phyloP scores from a whole-genome alignment of 2,888 invertebrate species.

The Cyaniris semiargus region DNA sequence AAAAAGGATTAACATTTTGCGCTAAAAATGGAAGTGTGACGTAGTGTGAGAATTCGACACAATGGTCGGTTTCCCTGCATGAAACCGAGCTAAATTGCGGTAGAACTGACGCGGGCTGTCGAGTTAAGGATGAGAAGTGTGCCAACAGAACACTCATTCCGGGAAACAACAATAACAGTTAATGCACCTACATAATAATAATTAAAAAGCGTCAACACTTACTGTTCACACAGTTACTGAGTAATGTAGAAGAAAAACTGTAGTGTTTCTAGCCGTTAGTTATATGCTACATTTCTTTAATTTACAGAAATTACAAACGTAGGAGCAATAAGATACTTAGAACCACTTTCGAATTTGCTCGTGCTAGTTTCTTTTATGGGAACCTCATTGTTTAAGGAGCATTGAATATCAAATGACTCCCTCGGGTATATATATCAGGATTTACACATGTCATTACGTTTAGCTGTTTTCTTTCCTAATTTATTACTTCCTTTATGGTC shows the following conservation, averaged over 20 bases:
- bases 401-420: background rate
- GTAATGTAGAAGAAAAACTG: background rate
- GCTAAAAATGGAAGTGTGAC: slow-evolving; percentile 1
- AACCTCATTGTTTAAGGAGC: background rate
- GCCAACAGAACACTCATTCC: slow-evolving; percentile 59
- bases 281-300: background rate
- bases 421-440: background rate
- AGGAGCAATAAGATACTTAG: background rate
- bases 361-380: background rate
- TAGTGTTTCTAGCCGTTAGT: background rate
- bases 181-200: slow-evolving; percentile 22
- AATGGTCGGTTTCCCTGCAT: slow-evolving; percentile 51
- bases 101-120: slow-evolving; percentile 46
- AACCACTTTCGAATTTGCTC: background rate
- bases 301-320: background rate
- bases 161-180: slow-evolving; percentile 49
- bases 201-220: slow-evolving; percentile 6
- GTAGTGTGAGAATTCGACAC: slow-evolving; percentile 53
- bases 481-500: slow-evolving; percentile 26
- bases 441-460: slow-evolving; percentile 20
- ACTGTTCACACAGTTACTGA: slow-evolving; percentile 4
- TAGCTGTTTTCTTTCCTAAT: slow-evolving; percentile 4
- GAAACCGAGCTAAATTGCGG: slow-evolving; percentile 57
- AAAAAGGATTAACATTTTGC: background rate
- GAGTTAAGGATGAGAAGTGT: slow-evolving; percentile 62